Evolutionary conservation across 2,113 vertebrate genomes (phyloP).

Genomic region (Sinocyclocheilus maitianheensis): DNA sequence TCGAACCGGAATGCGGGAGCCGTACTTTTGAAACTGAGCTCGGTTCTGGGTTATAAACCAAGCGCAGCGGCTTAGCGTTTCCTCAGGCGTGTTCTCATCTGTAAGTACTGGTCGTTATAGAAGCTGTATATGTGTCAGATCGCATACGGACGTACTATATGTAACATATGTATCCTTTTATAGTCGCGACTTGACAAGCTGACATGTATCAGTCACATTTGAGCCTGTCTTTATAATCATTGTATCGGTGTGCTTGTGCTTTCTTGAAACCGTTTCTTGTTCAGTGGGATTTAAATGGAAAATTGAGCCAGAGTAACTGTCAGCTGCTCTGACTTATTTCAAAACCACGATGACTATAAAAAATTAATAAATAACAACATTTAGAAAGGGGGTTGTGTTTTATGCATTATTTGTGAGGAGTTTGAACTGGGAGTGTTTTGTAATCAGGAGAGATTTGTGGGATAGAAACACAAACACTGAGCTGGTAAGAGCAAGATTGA

Average conservation of each 20-base stretch:
- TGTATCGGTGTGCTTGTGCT: neutral
- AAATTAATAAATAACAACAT: constrained; percentile 36
- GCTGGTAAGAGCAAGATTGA: neutral
- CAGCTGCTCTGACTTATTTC: neutral
- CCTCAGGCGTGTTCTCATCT: constrained; percentile 59
- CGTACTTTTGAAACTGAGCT: constrained; percentile 51
- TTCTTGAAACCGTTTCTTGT: neutral
- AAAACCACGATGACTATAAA: constrained; percentile 41
- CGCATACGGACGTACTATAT: neutral
- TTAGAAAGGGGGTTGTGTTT: constrained; percentile 38
- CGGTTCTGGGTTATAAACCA: constrained; percentile 47
- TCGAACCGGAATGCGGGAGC: constrained; percentile 55
- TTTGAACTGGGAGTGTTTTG: constrained; percentile 49
- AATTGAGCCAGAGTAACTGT: neutral
- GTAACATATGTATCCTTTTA: constrained; percentile 14
- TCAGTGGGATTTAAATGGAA: neutral
- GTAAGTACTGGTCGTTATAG: constrained; percentile 68
- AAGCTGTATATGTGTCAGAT: constrained; percentile 12
- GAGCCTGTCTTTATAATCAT: neutral
- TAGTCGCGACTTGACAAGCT: neutral
- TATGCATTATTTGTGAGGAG: constrained; percentile 68
- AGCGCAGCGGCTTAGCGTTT: constrained; percentile 53
- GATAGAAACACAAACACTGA: neutral
- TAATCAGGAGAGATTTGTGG: neutral
- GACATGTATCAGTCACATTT: neutral